Conservation (phyloP, 1,140 invertebrate species). For the Drusus annulatus region DNA sequence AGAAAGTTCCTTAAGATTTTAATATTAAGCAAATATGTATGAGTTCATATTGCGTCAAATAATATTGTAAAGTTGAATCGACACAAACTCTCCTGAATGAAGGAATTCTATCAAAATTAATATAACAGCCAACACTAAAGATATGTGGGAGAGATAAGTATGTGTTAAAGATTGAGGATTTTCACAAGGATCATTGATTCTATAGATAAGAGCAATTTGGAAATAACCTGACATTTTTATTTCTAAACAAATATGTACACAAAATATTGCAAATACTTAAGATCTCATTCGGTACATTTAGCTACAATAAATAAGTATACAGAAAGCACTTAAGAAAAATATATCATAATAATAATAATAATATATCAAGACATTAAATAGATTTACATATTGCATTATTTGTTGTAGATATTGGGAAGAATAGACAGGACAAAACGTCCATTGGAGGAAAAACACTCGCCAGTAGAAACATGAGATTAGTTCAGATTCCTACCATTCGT, state of each 20-base stretch:
- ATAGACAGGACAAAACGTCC: not conserved
- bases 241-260: constrained; percentile 46
- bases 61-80: constrained; percentile 1
- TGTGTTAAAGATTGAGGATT: constrained; percentile 6
- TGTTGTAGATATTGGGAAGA: not conserved
- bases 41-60: constrained; percentile 30
- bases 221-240: constrained; percentile 22
- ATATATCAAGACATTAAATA: not conserved
- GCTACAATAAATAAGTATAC: constrained; percentile 4
- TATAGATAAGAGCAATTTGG: constrained; percentile 19
- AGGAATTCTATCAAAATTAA: constrained; percentile 23
- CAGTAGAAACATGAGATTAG: not conserved
- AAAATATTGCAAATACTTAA: constrained; percentile 19
- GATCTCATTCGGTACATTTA: constrained; percentile 38
- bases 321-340: constrained; percentile 1
- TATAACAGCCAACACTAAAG: constrained; percentile 20
- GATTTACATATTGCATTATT: not conserved
- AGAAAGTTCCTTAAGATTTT: constrained; percentile 29
- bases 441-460: constrained; percentile 2
- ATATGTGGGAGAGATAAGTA: constrained; percentile 45
- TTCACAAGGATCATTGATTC: constrained; percentile 7
- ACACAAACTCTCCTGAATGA: not conserved
- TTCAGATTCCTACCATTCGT: constrained; percentile 9
- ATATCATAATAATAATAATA: not conserved
- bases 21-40: constrained; percentile 26